Base-by-base conservation (phyloP, 1,140 invertebrate species). In the Olivierus martensii region DNA sequence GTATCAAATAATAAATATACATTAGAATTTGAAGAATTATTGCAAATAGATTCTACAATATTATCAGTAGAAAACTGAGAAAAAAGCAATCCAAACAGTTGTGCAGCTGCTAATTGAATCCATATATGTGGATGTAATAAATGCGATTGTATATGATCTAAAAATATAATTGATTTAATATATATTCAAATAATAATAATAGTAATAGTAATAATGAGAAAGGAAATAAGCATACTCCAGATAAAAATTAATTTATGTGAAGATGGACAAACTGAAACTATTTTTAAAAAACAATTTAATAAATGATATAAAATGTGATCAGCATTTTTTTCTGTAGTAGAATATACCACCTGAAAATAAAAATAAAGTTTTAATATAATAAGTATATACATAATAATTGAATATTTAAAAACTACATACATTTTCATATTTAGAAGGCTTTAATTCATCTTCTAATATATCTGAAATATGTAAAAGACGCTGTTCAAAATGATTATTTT, bases 281-380 rank as follows among this genome's bases (percentile, higher is more conserved):
- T 71, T 66, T 82, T 83, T 0, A 80, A 68, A 61, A 75, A 68
- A 59, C 76, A 75, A 69, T 71, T 73, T 1, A 89, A 67, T 0
- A 76, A 67, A 69, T 86, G 80, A 63, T 80, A 85, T n/a, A 83
- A 68, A 62, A 82, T 71, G 72, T 68, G 80, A 74, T 78, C 86
- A 62, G 66, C 77, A 65, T 72, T 74, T 71, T 61, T 71, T 35
- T 63, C 61, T 37, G 57, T 48, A 14, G 56, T 41, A 28, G 61
- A 50, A 76, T 65, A 55, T 46, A 65, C 45, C 12, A 36, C 37
- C 56, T 58, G 22, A 41, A 12, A 60, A 51, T n/a, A 37, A 38
- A 10, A 53, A 49, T 14, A 37, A 15, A 49, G 5, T 0, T 17
- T 6, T 17, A 10, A 2, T n/a, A 44, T 48, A 14, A 5, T 17